These are phyloP conservation scores for Pterocles gutturalis DNA, from an alignment of 2,113 vertebrate species.

Conservation along the genomic window DNA sequence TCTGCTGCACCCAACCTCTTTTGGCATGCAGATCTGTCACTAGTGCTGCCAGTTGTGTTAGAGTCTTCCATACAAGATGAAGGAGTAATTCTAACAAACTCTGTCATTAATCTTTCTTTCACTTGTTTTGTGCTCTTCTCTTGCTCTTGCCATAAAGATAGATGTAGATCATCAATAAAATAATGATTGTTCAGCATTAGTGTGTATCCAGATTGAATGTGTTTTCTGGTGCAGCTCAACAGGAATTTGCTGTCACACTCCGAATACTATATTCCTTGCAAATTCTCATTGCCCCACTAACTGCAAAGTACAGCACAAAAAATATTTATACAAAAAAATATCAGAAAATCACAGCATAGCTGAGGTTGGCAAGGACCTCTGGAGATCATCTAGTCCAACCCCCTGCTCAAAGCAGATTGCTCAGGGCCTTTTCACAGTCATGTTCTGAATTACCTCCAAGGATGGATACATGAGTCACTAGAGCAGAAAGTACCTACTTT, in stretches of 20 bases:
- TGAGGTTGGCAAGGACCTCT: background rate
- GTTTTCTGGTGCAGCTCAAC: background rate
- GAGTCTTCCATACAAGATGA: background rate
- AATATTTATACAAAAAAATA: background rate
- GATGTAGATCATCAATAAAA: background rate
- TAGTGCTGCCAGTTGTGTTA: background rate
- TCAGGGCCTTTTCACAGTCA: fast-evolving
- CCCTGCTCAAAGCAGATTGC: background rate
- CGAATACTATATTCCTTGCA: background rate
- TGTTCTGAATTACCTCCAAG: conserved; percentile 21
- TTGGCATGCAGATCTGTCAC: background rate
- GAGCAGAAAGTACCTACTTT: conserved; percentile 55
- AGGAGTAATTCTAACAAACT: background rate
- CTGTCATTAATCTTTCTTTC: background rate
- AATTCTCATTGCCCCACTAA: background rate
- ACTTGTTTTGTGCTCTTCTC: background rate
- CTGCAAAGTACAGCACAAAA: background rate
- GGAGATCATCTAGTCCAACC: background rate
- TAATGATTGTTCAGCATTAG: background rate
- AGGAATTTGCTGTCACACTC: background rate
- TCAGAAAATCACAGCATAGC: background rate
- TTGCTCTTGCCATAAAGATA: background rate
- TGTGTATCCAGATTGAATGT: background rate
- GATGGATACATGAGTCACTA: background rate
- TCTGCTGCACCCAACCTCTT: background rate